Percentiles rank a stretch among this genome's conserved stretches.
These are phyloP conservation scores for Nomada lathburiana DNA, from an alignment of 2,888 invertebrate species.

Conservation along the genomic window DNA sequence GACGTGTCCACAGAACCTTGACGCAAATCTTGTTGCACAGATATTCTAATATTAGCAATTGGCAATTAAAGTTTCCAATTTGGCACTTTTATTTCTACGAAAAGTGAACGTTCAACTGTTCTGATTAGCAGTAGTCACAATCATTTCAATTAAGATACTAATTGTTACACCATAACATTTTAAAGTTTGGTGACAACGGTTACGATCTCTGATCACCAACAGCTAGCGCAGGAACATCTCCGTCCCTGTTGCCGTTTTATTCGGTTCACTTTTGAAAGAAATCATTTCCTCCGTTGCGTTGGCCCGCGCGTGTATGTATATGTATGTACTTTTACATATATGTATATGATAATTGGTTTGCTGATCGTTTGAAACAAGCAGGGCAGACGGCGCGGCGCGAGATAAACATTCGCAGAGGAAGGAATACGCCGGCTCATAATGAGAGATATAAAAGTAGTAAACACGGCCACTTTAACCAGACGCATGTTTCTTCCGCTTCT, in stretches of 20 bases:
- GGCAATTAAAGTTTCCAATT: neutral
- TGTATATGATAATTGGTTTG: too few relatives aligned
- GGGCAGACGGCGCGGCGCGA: neutral
- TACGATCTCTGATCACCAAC: too few relatives aligned
- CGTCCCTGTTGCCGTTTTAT: neutral
- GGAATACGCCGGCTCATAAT: slow-evolving; percentile 20
- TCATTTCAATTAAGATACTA: too few relatives aligned
- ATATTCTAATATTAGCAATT: neutral
- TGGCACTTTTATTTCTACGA: neutral
- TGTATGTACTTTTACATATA: too few relatives aligned
- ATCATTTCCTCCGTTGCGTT: neutral
- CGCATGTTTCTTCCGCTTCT: slow-evolving; percentile 55
- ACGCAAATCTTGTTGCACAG: slow-evolving; percentile 1
- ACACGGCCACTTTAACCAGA: slow-evolving; percentile 53
- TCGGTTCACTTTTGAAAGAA: neutral
- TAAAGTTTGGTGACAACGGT: too few relatives aligned
- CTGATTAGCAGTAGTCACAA: too few relatives aligned
- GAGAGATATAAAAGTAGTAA: slow-evolving; percentile 44
- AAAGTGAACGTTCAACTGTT: too few relatives aligned
- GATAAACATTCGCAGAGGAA: slow-evolving; percentile 5
- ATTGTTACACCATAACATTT: too few relatives aligned
- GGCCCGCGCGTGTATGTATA: neutral
- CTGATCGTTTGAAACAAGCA: slow-evolving; percentile 2
- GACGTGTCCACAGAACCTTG: neutral
- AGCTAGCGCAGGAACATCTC: too few relatives aligned